A percentile compares a stretch with the other conserved stretches of the same genome.
Conservation (phyloP, 2,113 vertebrate genomes). For the Cavia porcellus region DNA sequence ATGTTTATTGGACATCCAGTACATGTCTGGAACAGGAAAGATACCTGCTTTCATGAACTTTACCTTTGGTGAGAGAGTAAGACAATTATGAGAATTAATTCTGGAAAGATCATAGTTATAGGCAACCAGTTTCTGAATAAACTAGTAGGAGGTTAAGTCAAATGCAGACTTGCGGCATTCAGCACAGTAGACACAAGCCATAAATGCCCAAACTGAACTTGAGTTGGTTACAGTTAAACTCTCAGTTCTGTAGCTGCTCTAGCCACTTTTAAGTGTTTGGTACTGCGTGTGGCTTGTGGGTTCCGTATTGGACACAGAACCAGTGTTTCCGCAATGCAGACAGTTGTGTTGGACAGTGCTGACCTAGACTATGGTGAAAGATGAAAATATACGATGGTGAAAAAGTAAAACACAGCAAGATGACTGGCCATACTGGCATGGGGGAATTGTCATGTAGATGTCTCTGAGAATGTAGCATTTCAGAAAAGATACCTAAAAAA, state of each 20-base stretch:
- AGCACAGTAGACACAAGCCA: neutral
- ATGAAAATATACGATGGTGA: neutral
- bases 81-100: neutral
- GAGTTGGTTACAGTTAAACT: neutral
- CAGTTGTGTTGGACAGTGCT: neutral
- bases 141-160: neutral
- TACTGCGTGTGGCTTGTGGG: neutral
- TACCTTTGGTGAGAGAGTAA: neutral
- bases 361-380: neutral
- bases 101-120: neutral
- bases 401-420: neutral
- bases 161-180: neutral
- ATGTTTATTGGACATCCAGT: neutral
- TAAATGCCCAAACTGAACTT: neutral
- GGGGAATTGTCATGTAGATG: neutral
- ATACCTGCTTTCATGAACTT: neutral
- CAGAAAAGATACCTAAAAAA: neutral
- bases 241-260: neutral
- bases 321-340: rapidly evolving
- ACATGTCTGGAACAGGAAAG: neutral
- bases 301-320: neutral
- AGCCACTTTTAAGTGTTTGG: neutral
- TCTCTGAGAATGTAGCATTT: neutral
- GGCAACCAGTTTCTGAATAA: neutral
- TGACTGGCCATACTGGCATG: neutral